Conservation (phyloP, 2,888 invertebrate species). For the Micoletzkya japonica region DNA sequence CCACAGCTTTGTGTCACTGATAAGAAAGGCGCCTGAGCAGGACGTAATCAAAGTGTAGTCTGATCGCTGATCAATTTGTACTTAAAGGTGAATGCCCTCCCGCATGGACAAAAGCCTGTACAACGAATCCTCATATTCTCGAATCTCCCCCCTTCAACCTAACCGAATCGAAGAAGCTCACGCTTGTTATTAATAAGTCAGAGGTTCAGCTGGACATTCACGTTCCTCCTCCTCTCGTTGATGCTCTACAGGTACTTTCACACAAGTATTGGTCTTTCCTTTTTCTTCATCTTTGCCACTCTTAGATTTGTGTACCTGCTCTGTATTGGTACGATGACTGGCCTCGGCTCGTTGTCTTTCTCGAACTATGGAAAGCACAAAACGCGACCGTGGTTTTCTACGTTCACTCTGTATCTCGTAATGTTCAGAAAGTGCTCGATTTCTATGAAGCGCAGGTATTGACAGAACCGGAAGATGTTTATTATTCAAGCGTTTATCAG, state of each 20-base stretch:
- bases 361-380: constrained; percentile 12
- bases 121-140: constrained; percentile 8
- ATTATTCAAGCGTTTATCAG: not conserved
- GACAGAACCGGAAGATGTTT: not conserved
- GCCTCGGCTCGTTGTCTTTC: constrained; percentile 18
- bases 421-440: constrained; percentile 9
- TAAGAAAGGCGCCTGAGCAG: no score
- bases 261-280: no score
- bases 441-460: not conserved
- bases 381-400: not conserved
- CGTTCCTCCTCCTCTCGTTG: not conserved
- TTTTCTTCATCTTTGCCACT: no score
- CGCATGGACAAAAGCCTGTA: constrained; percentile 11
- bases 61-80: not conserved
- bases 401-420: constrained; percentile 7
- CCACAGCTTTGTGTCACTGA: no score
- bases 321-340: constrained; percentile 26
- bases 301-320: constrained; percentile 20
- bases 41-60: no score
- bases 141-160: not conserved
- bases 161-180: not conserved
- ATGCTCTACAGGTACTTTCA: not conserved
- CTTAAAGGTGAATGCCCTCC: not conserved
- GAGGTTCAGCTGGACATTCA: not conserved
- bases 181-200: not conserved